Evolutionary conservation across 2,797 vertebrate species (phyloP).

Genomic region (Arremon aurantiirostris): DNA sequence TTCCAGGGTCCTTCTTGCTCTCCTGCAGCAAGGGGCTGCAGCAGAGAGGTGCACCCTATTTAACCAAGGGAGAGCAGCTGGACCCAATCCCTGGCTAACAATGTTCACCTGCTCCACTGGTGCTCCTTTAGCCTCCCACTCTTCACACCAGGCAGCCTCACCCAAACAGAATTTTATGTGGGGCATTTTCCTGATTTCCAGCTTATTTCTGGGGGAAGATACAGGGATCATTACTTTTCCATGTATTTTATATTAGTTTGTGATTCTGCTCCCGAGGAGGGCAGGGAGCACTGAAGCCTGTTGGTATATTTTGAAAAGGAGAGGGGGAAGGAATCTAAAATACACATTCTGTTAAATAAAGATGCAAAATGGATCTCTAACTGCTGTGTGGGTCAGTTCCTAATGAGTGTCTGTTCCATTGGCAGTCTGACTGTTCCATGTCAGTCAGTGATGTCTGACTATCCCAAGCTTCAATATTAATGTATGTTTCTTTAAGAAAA

Average conservation of each 20-base stretch:
- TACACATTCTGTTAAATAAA: background rate
- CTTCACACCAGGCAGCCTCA: background rate
- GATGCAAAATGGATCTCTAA: background rate
- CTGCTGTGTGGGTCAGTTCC: background rate
- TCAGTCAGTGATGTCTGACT: background rate
- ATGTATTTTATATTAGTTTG: background rate
- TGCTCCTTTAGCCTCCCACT: background rate
- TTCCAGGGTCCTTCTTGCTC: background rate
- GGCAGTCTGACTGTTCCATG: background rate
- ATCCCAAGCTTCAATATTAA: background rate
- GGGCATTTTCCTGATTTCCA: background rate
- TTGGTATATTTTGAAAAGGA: background rate
- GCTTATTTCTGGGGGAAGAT: background rate
- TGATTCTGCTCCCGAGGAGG: background rate
- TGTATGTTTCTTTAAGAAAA: slow-evolving; percentile 45
- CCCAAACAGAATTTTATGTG: background rate
- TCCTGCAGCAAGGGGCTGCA: background rate
- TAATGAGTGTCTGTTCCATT: background rate
- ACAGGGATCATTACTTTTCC: background rate
- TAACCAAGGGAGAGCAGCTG: background rate
- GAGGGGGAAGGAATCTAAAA: background rate
- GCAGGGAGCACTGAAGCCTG: background rate
- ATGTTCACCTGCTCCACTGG: background rate
- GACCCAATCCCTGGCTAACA: rapidly evolving
- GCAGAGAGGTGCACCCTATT: rapidly evolving